Evolutionary conservation across 2,888 invertebrate species (phyloP), one percentile per base, ranked within the genome.

Genomic region (Holacanthella duospinosa): DNA sequence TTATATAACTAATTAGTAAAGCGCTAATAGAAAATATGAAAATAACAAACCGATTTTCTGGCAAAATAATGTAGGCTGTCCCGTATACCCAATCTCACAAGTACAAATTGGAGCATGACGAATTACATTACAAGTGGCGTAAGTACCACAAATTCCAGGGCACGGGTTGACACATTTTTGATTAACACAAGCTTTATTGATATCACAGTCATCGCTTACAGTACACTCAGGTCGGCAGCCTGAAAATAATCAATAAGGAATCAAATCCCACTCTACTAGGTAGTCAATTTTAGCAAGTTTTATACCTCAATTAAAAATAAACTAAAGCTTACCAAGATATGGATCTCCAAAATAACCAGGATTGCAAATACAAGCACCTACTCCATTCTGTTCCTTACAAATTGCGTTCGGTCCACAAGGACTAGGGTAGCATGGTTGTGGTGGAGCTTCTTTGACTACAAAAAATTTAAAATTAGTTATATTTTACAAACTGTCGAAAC

Each of bases 151-250:
- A n/a, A 71, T 66, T 27, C 72, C 73, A 16, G 67, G 68, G 64
- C 76, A 76, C 2, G 75, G 75, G 21, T 59, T 28, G 3, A 26
- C 27, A 74, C 91, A 92, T 77, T 86, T 89, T 67, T 85, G 84
- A 74, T 87, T 87, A 2, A 86, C 80, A 75, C 89, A 89, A 55
- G 88, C 87, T 75, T 82, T 82, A 72, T 83, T 84, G n/a, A 83
- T 78, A 0, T 85, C 78, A 76, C 89, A 89, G 71, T 88, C 88
- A 0, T 85, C 81, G 75, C 85, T 87, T 68, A 85, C 84, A 16
- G 86, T 83, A 77, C 91, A 92, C 78, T 92, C 91, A 1, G 91
- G 90, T 66, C 87, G 82, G 74, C 92, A 92, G 43, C 90, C 90
- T 19, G 84, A 83, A 75, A 89, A 90, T n/a, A 48, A n/a, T 16